Evolutionary conservation across 1,140 invertebrate species (phyloP).

Genomic region (Lamellibrachia luymesi): DNA sequence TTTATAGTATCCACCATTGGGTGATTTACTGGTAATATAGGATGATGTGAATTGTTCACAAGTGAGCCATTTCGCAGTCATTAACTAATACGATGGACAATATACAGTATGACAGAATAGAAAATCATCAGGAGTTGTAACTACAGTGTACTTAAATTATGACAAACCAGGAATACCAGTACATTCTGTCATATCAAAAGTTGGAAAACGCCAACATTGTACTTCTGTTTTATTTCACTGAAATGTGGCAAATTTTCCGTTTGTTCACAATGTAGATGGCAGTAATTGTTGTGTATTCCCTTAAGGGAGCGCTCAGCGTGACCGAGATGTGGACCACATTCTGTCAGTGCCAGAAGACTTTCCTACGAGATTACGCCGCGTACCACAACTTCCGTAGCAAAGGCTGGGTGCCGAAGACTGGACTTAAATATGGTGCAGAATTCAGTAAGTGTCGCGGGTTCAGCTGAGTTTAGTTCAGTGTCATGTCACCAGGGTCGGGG

Average conservation of each 20-base stretch:
- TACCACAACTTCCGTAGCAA: constrained; percentile 85
- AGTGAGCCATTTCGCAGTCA: too few species aligned
- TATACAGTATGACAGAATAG: too few species aligned
- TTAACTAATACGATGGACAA: too few species aligned
- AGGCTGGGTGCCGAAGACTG: constrained; percentile 86
- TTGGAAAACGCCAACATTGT: neutral
- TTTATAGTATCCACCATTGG: too few species aligned
- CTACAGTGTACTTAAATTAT: too few species aligned
- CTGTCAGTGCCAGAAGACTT: constrained; percentile 63
- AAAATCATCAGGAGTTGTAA: too few species aligned
- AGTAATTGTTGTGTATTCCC: constrained; percentile 6
- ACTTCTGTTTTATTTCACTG: neutral
- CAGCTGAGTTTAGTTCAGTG: neutral
- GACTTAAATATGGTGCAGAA: constrained; percentile 85
- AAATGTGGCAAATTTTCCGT: constrained; percentile 5
- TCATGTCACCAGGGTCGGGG: too few species aligned
- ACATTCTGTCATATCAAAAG: too few species aligned
- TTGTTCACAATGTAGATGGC: neutral
- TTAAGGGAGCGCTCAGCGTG: constrained; percentile 60
- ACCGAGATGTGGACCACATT: constrained; percentile 68
- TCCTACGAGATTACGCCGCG: constrained; percentile 74
- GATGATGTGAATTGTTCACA: too few species aligned
- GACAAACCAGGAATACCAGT: too few species aligned
- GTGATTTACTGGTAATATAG: too few species aligned
- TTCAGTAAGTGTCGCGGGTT: constrained; percentile 67